These are phyloP conservation scores for Rhinoderma darwinii DNA, from an alignment of 2,113 vertebrate species.

Conservation along the genomic window DNA sequence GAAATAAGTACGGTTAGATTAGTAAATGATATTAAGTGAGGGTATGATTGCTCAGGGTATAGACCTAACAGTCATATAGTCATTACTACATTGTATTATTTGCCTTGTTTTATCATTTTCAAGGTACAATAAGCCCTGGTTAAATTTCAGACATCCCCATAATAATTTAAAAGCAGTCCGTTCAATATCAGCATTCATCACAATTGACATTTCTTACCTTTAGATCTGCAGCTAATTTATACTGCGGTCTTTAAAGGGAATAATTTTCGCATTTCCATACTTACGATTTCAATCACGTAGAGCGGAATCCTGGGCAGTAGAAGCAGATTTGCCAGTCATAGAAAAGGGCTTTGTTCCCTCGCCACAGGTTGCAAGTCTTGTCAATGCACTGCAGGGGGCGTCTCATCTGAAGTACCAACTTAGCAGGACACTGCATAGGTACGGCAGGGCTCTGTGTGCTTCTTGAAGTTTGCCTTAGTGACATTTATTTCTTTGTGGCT, in stretches of 20 bases:
- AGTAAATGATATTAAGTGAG: neutral
- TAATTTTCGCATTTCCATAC: conserved; percentile 38
- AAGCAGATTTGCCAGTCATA: conserved; percentile 43
- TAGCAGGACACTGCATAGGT: conserved; percentile 41
- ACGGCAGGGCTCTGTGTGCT: conserved; percentile 36
- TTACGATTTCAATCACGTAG: conserved; percentile 39
- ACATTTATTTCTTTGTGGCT: conserved; percentile 46
- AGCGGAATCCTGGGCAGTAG: conserved; percentile 18
- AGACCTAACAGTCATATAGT: neutral
- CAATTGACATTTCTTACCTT: conserved; percentile 36
- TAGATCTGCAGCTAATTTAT: conserved; percentile 42
- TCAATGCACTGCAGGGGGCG: conserved; percentile 48
- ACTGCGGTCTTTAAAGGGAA: conserved; percentile 37
- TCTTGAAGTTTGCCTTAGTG: conserved; percentile 40
- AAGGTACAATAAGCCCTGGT: conserved; percentile 6
- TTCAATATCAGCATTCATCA: conserved; percentile 21
- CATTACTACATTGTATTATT: neutral
- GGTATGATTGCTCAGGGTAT: neutral
- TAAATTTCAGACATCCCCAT: neutral
- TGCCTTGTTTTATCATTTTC: conserved; percentile 21
- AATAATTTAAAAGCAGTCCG: neutral
- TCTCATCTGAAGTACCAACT: conserved; percentile 35
- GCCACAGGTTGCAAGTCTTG: conserved; percentile 48
- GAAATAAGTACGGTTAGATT: neutral
- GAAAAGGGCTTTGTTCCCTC: conserved; percentile 48